Conservation (phyloP, 2,113 vertebrate genomes). For the Thymallus thymallus region DNA sequence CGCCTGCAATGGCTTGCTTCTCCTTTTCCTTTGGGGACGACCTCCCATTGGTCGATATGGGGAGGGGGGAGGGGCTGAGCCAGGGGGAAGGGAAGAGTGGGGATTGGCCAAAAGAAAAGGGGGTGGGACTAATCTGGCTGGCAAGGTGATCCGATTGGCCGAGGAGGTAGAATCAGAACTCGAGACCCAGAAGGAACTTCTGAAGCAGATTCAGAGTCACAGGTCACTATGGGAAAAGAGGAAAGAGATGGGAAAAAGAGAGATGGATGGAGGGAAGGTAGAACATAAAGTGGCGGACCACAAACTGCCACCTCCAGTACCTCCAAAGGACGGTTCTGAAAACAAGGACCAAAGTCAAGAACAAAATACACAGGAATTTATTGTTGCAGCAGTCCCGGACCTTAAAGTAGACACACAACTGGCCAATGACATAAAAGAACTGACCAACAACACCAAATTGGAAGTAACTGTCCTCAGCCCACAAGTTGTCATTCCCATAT, state of each 20-base stretch:
- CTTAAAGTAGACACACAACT: neutral
- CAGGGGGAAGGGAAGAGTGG: slow-evolving; percentile 75
- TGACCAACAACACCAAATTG: neutral
- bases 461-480: slow-evolving; percentile 12
- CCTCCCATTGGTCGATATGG: slow-evolving; percentile 70
- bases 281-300: neutral
- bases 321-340: slow-evolving; percentile 19
- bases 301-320: slow-evolving; percentile 28
- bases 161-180: slow-evolving; percentile 82
- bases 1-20: slow-evolving; percentile 88
- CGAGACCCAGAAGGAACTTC: slow-evolving; percentile 82
- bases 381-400: neutral
- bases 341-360: slow-evolving; percentile 17
- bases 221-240: slow-evolving; percentile 70
- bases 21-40: slow-evolving; percentile 91
- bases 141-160: slow-evolving; percentile 79
- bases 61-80: slow-evolving; percentile 68
- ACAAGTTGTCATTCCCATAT: slow-evolving; percentile 76
- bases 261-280: slow-evolving; percentile 20
- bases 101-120: slow-evolving; percentile 50
- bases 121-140: slow-evolving; percentile 68
- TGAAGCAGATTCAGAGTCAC: slow-evolving; percentile 82
- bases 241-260: slow-evolving; percentile 61
- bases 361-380: slow-evolving; percentile 20
- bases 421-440: slow-evolving; percentile 20